Evolutionary conservation across 2,113 vertebrate species (phyloP), one percentile per base, ranked within the genome.

Genomic region (Leptobrachium leishanense): DNA sequence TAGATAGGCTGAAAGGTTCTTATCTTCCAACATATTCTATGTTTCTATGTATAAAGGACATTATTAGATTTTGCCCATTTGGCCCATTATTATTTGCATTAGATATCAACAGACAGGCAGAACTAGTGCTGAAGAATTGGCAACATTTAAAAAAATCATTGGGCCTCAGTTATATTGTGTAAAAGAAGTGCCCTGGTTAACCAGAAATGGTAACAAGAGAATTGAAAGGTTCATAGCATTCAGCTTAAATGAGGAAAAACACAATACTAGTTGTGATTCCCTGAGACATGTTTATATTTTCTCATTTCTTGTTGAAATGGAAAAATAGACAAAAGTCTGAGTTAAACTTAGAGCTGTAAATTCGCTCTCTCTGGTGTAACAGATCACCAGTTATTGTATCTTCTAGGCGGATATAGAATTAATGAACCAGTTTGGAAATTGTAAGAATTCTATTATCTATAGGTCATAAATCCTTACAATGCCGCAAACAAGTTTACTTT

Each of bases 371-470:
- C 76, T 70, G 68, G 42, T 59, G 76, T 70, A 77, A 77, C 76
- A 77, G 76, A 77, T 70, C 67, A 63, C 76, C 54, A 70, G 70
- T 20, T 70, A 70, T 63, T 70, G 76, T 77, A 20, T 77, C 76
- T 77, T 40, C 67, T 76, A 70, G 76, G 76, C 70, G 54, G 10
- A 77, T 62, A 44, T 7, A 55, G 76, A 77, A 77, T 77, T 77
- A 77, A 77, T 77, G 76, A 77, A 77, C 76, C 76, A n/a, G 55
- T 77, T 77, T 77, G n/a, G 67, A 77, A 77, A 77, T 77, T 43
- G 76, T 77, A 77, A 71, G 76, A 77, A 77, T 77, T 77, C 76
- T 77, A 77, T 77, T 77, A 77, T 77, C 76, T 77, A 42, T 40
- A 62, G 55, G 76, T 69, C 67, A 77, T 77, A 77, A 77, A 77